A percentile compares a stretch with the other conserved stretches of the same genome.
Conservation (phyloP, 2,113 vertebrate genomes). For the Bufo bufo region DNA sequence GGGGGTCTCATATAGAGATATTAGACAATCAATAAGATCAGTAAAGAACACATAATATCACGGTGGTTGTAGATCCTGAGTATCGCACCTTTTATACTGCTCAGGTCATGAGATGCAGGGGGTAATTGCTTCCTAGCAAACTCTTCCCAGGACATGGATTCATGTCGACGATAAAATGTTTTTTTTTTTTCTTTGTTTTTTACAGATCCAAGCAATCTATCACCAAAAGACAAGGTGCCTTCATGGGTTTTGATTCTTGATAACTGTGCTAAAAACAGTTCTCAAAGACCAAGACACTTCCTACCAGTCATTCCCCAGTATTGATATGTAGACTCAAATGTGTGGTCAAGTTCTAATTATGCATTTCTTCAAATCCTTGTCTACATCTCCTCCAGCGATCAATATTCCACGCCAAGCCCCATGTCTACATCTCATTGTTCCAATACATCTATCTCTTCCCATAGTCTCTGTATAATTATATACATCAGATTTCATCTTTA, state of each 20-base stretch:
- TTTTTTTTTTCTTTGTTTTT: not conserved
- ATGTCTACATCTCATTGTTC: not conserved
- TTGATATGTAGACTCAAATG: constrained; percentile 3
- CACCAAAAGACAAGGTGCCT: not conserved
- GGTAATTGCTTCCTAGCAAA: not conserved
- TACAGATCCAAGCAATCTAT: constrained; percentile 4
- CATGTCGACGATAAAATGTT: not conserved
- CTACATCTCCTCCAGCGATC: not conserved
- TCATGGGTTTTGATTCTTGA: not conserved
- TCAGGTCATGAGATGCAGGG: not conserved
- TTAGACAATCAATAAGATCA: not conserved
- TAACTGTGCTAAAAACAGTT: not conserved
- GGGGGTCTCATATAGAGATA: not conserved
- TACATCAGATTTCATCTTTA: not conserved
- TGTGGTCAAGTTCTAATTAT: not conserved
- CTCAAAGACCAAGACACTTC: not conserved
- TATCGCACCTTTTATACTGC: not conserved
- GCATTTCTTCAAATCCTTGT: not conserved
- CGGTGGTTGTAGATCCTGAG: not conserved
- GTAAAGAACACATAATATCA: not conserved
- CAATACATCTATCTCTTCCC: not conserved
- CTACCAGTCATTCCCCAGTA: not conserved
- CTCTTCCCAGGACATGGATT: not conserved
- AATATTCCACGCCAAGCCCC: not conserved
- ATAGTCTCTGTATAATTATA: not conserved